Evolutionary conservation across 1,140 invertebrate genomes (phyloP), one percentile per base, ranked within the genome.

Genomic region (Centruroides sculpturatus): DNA sequence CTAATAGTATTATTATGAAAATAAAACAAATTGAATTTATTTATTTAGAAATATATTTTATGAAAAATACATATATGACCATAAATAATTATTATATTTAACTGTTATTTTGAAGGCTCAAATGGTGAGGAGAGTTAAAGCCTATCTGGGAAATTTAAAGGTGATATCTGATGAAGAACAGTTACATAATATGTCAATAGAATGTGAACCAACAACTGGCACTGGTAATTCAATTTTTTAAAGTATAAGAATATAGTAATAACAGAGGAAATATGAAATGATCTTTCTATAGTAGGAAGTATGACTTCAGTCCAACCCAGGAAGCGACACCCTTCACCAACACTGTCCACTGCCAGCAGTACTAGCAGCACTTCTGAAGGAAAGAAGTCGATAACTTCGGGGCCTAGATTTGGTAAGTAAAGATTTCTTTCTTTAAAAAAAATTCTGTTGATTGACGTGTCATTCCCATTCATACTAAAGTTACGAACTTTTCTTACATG

Each of bases 91-190:
- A 59, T 54, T 58, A 23, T 23, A 23, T 23, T 23, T 23, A 23
- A 23, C 23, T 23, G 23, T 23, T 67, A 55, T 64, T 63, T 57
- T 69, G 1, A 65, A 81, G 80, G 91, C 92, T 35, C 91, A 98
- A 76, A 98, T 98, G 94, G 90, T 94, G 13, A 79, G 93, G 7
- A 78, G 92, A 54, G 94, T 98, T 0, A 96, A 96, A 73, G 89
- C 94, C 1, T 98, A 99, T 75, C 76, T 98, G 46, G 85, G 86
- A 52, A 88, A 92, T 69, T 84, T 98, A 78, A 86, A 91, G 70
- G 89, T 94, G 1, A 86, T 88, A 62, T 88, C 84, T 9, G 90
- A 96, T 73, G 95, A 99, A 74, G 87, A 91, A 63, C 81, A 85
- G 65, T 75, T 98, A 56, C 89, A 92, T 66, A 83, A 83, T 54